Base-by-base conservation (phyloP, 2,888 invertebrate genomes). In the Perithous albicinctus region DNA sequence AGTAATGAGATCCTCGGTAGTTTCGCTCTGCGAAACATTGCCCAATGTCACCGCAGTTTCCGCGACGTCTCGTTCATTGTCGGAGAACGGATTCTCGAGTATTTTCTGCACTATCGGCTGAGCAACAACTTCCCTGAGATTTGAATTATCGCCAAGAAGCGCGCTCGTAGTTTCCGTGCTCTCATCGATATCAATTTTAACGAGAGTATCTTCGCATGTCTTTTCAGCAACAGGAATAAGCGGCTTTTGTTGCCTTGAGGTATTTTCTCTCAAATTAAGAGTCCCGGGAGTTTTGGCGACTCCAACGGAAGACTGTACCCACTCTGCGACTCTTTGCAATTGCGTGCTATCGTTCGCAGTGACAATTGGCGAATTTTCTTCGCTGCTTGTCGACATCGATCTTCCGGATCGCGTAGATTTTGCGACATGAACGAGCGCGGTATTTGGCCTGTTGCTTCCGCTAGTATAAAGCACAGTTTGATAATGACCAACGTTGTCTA, bases 401-500 rank as follows among this genome's bases (percentile, higher is more conserved):
- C 90, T 88, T 8, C 86, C 89, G 0, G 91, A 88, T 7, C 87
- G 86, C 12, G 87, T 86, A 6, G 89, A 84, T 73, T 91, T 92
- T 2, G 89, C 90, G 0, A 88, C 77, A 69, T 92, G 92, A 1
- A 92, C 92, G 51, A 91, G 78, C 4, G 91, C 91, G 2, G 86
- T 86, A 56, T 86, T 91, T 6, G 90, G 88, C 41, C 88, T 87
- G 29, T 85, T 89, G 54, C 69, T 84, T 0, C 89, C 88, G 51
- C 91, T 93, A 26, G 95, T 95, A 87, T 97, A 97, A 48, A 97
- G 93, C 38, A 97, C 95, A 0, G 97, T 96, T 12, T 96, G 95
- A 32, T 96, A 94, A 54, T 95, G 95, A 86, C 96, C 96, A 38
- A 96, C 96, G 87, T 96, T 97, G 91, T 97, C 97, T 26, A 97